Evolutionary conservation across 92 coral and sea anemone species (phyloP).

Genomic region (Paramuricea clavata): DNA sequence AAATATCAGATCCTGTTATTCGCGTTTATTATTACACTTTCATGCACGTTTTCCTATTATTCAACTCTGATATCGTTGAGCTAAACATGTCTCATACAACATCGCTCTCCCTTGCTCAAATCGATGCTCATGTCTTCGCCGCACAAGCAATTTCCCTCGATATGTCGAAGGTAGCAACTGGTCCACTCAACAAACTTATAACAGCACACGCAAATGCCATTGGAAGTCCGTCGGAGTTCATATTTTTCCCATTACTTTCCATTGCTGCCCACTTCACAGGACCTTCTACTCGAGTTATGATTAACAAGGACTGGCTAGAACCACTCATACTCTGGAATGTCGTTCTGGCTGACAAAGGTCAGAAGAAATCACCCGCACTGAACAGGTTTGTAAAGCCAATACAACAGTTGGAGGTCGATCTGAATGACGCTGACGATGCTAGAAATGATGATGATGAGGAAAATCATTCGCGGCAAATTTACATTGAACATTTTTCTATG

Average conservation of each 20-base stretch:
- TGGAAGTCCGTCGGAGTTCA: slow-evolving; percentile 69
- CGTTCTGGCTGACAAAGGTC: slow-evolving; percentile 73
- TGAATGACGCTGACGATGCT: neutral
- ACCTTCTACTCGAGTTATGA: slow-evolving; percentile 54
- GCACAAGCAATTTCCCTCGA: slow-evolving; percentile 54
- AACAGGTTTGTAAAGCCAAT: slow-evolving; percentile 60
- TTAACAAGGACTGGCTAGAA: slow-evolving; percentile 66
- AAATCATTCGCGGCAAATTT: slow-evolving; percentile 36
- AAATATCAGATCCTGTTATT: neutral
- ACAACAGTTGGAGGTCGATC: slow-evolving; percentile 45
- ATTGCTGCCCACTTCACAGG: slow-evolving; percentile 69
- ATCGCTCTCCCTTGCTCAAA: slow-evolving; percentile 41
- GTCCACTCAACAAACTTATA: slow-evolving; percentile 41
- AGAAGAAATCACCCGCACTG: slow-evolving; percentile 75
- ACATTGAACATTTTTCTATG: slow-evolving; percentile 71
- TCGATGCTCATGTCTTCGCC: slow-evolving; percentile 55
- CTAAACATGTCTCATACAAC: slow-evolving; percentile 29
- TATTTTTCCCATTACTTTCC: slow-evolving; percentile 69
- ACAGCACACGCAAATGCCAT: slow-evolving; percentile 71
- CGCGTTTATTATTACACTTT: neutral
- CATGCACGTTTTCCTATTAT: neutral
- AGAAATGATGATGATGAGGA: slow-evolving; percentile 39
- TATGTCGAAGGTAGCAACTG: slow-evolving; percentile 36
- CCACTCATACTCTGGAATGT: slow-evolving; percentile 72
- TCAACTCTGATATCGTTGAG: neutral